Evolutionary conservation across 2,888 invertebrate genomes (phyloP), one percentile per base, ranked within the genome.

Genomic region (Xestia sexstrigata): DNA sequence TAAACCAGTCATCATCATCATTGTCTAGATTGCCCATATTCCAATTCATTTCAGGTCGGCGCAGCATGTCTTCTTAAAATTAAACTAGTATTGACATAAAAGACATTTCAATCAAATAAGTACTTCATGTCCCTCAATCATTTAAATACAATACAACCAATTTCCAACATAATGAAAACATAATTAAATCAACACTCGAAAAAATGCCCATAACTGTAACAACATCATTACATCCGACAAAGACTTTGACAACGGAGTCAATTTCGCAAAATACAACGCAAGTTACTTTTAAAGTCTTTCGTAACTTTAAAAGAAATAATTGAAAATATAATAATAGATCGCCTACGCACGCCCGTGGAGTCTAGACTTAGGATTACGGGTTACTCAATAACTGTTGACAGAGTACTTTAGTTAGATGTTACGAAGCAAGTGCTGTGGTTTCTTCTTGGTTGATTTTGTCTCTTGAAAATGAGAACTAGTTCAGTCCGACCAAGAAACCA

Each of bases 281-380:
- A 60, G n/a, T 20, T 9, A 76, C 63, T 55, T 82, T 47, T 45
- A 55, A 47, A 55, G 42, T 60, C 30, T 67, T 39, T 60, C 35
- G 49, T 67, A 63, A 85, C 67, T 47, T 60, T 42, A 58, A 67
- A 74, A 62, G 62, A n/a, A n/a, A 30, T 52, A 70, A 81, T 70
- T 79, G 42, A 63, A 65, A 84, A 70, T 45, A 52, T 30, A 47
- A 69, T 20, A 47, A 68, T 55, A 62, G 42, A 23, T 45, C 71
- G 35, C 66, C 71, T 70, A 70, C 71, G 65, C 86, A 71, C 63
- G 49, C 62, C 30, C 15, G 39, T 62, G 47, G 15, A 47, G 63
- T 85, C 82, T 82, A 82, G 86, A 76, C 65, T 63, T 60, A 0
- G 55, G 68, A 82, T 82, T 72, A 82, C 7, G 11, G 20, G 42